A percentile compares a stretch with the other conserved stretches of the same genome.
These are phyloP conservation scores for Sinocyclocheilus maitianheensis DNA, from an alignment of 2,113 vertebrate genomes.

Conservation along the genomic window DNA sequence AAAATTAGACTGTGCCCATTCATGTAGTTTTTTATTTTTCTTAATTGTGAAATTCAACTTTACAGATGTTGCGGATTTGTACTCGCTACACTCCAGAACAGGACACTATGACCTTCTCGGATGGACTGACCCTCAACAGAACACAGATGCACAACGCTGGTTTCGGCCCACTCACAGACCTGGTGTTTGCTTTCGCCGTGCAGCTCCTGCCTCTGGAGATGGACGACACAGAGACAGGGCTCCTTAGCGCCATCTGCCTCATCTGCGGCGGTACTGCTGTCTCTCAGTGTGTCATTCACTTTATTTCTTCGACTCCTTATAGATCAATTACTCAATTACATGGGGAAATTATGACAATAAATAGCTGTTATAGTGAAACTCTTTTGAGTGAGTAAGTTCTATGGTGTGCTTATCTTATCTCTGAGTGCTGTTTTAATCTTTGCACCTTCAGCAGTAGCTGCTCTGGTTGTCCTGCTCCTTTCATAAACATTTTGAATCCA, in stretches of 20 bases:
- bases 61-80: constrained; percentile 90
- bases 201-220: constrained; percentile 91
- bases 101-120: constrained; percentile 94
- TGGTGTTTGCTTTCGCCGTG: constrained; percentile 88
- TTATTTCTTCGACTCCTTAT: background rate
- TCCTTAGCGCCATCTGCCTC: constrained; percentile 92
- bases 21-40: background rate
- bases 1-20: background rate
- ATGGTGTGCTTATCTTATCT: background rate
- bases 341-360: background rate
- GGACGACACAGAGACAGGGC: constrained; percentile 90
- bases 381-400: no score
- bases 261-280: constrained; percentile 85
- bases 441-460: background rate
- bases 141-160: constrained; percentile 96
- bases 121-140: constrained; percentile 88
- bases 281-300: background rate
- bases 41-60: background rate
- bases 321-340: background rate
- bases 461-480: background rate
- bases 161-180: constrained; percentile 88
- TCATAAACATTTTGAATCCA: background rate
- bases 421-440: background rate
- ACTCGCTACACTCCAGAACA: constrained; percentile 91
- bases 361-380: no score